These are phyloP conservation scores for Balaeniceps rex DNA, from an alignment of 2,113 vertebrate species.

Conservation along the genomic window DNA sequence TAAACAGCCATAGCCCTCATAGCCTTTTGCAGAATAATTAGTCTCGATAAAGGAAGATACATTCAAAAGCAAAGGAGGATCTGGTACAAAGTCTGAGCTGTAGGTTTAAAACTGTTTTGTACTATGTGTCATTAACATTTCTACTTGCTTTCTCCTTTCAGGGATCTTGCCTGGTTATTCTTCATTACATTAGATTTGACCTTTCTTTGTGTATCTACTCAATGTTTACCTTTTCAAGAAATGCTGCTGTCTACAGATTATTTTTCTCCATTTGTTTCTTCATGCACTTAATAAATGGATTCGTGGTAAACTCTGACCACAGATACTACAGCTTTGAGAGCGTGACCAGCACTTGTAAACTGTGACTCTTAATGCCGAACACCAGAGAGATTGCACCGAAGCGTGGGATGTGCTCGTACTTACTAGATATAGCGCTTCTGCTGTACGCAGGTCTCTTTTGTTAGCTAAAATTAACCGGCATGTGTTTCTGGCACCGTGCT, in stretches of 20 bases:
- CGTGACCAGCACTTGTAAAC: neutral
- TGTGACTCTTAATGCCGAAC: neutral
- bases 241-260: neutral
- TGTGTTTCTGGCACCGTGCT: neutral
- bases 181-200: neutral
- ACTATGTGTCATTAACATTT: neutral
- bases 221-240: neutral
- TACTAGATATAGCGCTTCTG: neutral
- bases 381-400: neutral
- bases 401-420: neutral
- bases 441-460: neutral
- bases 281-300: neutral
- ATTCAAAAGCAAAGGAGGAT: neutral
- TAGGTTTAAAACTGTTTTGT: neutral
- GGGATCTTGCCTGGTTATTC: neutral
- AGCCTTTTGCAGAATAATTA: neutral
- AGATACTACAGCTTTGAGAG: neutral
- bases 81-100: neutral
- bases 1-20: neutral
- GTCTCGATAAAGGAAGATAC: neutral
- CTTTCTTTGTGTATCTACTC: neutral
- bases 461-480: conserved; percentile 54
- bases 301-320: neutral
- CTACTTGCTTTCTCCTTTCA: neutral
- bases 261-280: neutral